Conservation (phyloP, 1,140 invertebrate genomes). For the Acromyrmex echinatior region DNA sequence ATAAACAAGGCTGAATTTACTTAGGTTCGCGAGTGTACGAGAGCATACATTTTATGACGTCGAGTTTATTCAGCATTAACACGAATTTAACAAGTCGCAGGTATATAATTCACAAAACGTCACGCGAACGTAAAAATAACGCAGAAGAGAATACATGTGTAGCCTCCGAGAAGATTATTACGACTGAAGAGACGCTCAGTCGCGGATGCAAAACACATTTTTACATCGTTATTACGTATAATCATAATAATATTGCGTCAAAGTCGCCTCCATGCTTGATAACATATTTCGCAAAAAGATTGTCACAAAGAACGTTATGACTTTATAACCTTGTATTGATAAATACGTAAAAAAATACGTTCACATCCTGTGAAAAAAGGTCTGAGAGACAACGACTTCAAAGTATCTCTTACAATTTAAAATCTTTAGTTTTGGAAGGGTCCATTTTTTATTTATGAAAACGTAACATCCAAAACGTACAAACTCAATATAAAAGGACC, state of each 20-base stretch:
- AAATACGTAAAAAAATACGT: background rate
- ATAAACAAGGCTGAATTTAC: constrained; percentile 53
- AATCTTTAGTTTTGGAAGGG: too few species aligned
- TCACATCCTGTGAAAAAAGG: background rate
- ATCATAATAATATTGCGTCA: background rate
- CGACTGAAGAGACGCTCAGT: background rate
- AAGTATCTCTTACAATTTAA: background rate
- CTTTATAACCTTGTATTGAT: background rate
- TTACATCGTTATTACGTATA: background rate
- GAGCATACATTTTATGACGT: constrained; percentile 36
- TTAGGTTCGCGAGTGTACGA: constrained; percentile 26
- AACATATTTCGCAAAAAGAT: background rate
- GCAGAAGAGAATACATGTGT: background rate
- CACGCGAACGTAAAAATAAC: constrained; percentile 2
- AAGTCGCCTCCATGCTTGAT: background rate
- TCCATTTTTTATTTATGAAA: too few species aligned
- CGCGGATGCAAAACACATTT: constrained; percentile 16
- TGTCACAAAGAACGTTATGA: background rate
- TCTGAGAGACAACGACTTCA: background rate
- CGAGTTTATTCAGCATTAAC: constrained; percentile 50
- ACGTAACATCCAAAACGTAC: too few species aligned
- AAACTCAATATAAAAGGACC: too few species aligned
- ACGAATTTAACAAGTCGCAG: constrained; percentile 12
- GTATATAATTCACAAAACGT: constrained; percentile 24
- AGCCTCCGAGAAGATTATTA: constrained; percentile 2